These are phyloP conservation scores for Cantharis flavilabris DNA, from an alignment of 2,888 invertebrate genomes.

Conservation along the genomic window DNA sequence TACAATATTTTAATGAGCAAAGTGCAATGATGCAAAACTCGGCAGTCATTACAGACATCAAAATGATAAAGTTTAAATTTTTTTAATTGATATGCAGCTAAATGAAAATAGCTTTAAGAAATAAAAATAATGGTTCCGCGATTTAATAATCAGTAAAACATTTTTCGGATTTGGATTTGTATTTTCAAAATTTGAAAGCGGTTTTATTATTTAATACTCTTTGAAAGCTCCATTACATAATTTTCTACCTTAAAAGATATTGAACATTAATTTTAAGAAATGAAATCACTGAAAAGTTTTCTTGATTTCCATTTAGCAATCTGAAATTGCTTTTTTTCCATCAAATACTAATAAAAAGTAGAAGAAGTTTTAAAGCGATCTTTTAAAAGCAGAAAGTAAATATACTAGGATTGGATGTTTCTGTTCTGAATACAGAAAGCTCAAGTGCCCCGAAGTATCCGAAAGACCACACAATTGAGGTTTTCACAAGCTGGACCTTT, in stretches of 20 bases:
- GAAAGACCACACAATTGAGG: conserved; percentile 28
- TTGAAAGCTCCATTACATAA: not conserved
- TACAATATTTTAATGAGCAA: conserved; percentile 56
- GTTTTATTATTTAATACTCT: not conserved
- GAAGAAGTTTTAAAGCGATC: conserved; percentile 9
- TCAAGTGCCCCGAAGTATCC: conserved; percentile 15
- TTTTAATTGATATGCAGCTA: conserved; percentile 10
- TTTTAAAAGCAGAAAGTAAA: conserved; percentile 25
- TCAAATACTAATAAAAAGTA: not conserved
- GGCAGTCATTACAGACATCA: conserved; percentile 14
- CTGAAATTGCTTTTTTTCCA: not conserved
- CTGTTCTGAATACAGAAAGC: conserved; percentile 24
- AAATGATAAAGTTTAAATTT: conserved; percentile 15
- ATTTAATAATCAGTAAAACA: not conserved
- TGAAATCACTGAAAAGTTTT: not conserved
- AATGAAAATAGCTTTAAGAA: not conserved
- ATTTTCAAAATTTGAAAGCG: not conserved
- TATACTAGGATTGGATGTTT: conserved; percentile 31
- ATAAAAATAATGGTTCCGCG: not conserved
- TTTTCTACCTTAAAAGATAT: not conserved
- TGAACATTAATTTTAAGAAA: not conserved
- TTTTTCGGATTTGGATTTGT: not conserved
- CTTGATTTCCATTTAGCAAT: not conserved
- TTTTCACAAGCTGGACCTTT: conserved; percentile 21
- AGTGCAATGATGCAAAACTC: conserved; percentile 49